Base-by-base conservation (phyloP, 1,140 invertebrate species). In the Muscidifurax raptorellus region DNA sequence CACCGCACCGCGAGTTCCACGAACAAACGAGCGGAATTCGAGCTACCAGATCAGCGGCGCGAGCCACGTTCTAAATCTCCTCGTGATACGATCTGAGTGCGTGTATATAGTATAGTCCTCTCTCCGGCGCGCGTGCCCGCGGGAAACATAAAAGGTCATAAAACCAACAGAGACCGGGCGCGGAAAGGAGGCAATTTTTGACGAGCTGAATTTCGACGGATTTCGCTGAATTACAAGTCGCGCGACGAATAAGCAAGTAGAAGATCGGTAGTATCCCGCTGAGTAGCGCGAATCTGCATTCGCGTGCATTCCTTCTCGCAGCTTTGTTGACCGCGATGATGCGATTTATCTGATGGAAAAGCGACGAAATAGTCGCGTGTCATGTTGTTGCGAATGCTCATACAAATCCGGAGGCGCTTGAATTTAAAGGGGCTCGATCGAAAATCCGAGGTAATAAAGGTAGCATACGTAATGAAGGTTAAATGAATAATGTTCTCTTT, bases 11-110 rank as follows among this genome's bases (percentile, higher is more conserved):
- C 10, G 76, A 86, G 81, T 87, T 88, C 87, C 85, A 82, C 47
- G 87, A 88, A 89, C 86, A 86, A 88, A 87, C 85, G 82, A 89
- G 32, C 78, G 83, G 86, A 86, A 87, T 87, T 84, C 85, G 84
- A 85, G 87, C 88, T 88, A 87, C 87, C 88, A 88, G 80, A 88
- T 88, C 78, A 86, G 15, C 18, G 87, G 15, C 18, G 78, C 81
- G 69, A 83, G 83, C 72, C 83, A 86, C 85, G 83, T 87, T 87
- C 82, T 89, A 87, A 89, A 89, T 89, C 87, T 87, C 75, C 36
- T 7, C 52, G 79, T 77, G 88, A 88, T 89, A 88, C 72, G 44
- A 89, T 89, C 87, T 84, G 72, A 59, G 52, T 7, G 47, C 10
- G 15, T 52, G 47, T 52, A n/a, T n/a, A n/a, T n/a, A n/a, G n/a